Evolutionary conservation across 2,113 vertebrate genomes (phyloP), one percentile per base, ranked within the genome.

Genomic region (Podarcis muralis): DNA sequence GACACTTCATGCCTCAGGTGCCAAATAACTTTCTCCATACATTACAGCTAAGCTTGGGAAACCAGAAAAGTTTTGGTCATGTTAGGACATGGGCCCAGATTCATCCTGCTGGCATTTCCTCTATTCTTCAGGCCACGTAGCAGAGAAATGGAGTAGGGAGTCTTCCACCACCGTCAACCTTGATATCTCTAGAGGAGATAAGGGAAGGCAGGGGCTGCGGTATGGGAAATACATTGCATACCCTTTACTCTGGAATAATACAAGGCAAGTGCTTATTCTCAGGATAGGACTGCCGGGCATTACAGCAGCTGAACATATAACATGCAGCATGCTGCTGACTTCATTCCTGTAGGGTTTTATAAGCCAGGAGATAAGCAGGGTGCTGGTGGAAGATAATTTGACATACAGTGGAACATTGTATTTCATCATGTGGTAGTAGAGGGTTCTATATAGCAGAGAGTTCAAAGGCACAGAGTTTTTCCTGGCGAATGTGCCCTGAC

Each of bases 381-480:
- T 43, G 59, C 9, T 20, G 18, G 84, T 53, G 30, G 57, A 43
- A 48, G 30, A n/a, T 93, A 69, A 88, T 84, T 89, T 95, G 88
- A 89, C 81, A 78, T 65, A 35, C 77, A 95, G 93, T 89, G 89
- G 94, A 91, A 25, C 94, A 85, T 91, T 83, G 59, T 85, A 85
- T 87, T 95, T 81, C 86, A 91, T 91, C 65, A 37, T 93, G 72
- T 91, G 80, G 92, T 88, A 81, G 92, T 88, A 81, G 89, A 79
- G 74, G 79, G 91, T 90, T 95, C 90, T 85, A 88, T 93, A 80
- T 15, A 90, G 83, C 62, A 75, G 80, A 93, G 84, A 71, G 84
- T 89, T 92, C 62, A 88, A 93, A 95, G 91, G 78, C 89, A 87
- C 65, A 82, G n/a, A 2, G 74, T 92, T 93, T 20, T 95, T 89